Evolutionary conservation across 2,888 invertebrate genomes (phyloP).

Genomic region (Tachina fera): DNA sequence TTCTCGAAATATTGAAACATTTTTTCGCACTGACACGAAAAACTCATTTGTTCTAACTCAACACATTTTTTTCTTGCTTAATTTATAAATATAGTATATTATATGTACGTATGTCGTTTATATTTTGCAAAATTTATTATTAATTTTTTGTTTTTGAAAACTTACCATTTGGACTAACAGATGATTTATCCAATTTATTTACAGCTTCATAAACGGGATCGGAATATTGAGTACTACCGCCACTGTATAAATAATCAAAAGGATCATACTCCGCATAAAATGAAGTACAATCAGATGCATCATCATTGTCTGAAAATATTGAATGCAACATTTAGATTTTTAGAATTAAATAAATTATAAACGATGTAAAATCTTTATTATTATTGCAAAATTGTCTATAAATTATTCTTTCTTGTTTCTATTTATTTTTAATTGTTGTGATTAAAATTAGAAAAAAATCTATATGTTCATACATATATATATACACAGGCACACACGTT

Average conservation of each 20-base stretch:
- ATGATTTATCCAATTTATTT: slow-evolving; percentile 85
- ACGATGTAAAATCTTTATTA: slow-evolving; percentile 55
- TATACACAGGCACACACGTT: slow-evolving; percentile 3
- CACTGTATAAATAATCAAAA: slow-evolving; percentile 90
- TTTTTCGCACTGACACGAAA: slow-evolving; percentile 10
- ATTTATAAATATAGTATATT: neutral
- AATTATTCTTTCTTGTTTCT: slow-evolving; percentile 71
- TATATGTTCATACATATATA: neutral
- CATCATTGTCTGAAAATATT: slow-evolving; percentile 84
- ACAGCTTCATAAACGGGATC: slow-evolving; percentile 89
- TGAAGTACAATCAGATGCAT: slow-evolving; percentile 86
- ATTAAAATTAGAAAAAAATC: slow-evolving; percentile 24
- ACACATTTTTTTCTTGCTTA: neutral
- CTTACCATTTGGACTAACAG: slow-evolving; percentile 83
- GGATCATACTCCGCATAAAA: slow-evolving; percentile 91
- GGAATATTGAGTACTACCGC: slow-evolving; percentile 86
- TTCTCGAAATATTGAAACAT: slow-evolving; percentile 20
- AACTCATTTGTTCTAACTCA: neutral
- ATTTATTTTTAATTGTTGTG: slow-evolving; percentile 44
- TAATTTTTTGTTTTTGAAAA: slow-evolving; percentile 16
- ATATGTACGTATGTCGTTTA: neutral
- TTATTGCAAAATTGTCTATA: slow-evolving; percentile 44
- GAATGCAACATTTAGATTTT: slow-evolving; percentile 76
- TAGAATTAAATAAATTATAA: slow-evolving; percentile 6
- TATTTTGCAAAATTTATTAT: slow-evolving; percentile 5